A percentile compares a stretch with the other conserved stretches of the same genome.
Conservation (phyloP, 2,113 vertebrate species). For the Hemicordylus capensis region DNA sequence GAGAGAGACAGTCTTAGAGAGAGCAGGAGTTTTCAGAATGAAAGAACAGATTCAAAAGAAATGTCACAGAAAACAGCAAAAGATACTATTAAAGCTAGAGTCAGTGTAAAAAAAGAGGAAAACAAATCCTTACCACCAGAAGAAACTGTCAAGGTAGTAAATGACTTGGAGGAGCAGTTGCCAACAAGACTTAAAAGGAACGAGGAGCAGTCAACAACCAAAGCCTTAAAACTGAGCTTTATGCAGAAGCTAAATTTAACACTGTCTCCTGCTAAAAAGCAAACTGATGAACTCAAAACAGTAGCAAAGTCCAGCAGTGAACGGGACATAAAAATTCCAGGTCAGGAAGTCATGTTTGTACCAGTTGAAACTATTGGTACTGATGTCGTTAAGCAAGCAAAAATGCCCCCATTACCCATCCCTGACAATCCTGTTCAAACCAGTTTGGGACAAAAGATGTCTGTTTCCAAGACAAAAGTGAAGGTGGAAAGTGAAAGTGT, state of each 20-base stretch:
- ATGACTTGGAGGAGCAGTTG: slow-evolving; percentile 37
- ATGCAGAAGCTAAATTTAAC: slow-evolving; percentile 98
- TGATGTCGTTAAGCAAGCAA: slow-evolving; percentile 31
- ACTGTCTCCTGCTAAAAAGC: slow-evolving; percentile 92
- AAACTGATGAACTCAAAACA: slow-evolving; percentile 42
- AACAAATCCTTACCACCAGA: slow-evolving; percentile 32
- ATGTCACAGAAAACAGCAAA: slow-evolving; percentile 57
- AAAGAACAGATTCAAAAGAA: slow-evolving; percentile 63
- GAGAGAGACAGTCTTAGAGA: slow-evolving; percentile 72
- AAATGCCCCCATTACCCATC: slow-evolving; percentile 9
- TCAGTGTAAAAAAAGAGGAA: slow-evolving; percentile 57
- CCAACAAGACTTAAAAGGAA: slow-evolving; percentile 48
- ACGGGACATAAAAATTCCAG: slow-evolving; percentile 25
- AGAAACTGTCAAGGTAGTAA: slow-evolving; percentile 34
- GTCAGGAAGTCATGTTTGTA: slow-evolving; percentile 45
- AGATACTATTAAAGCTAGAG: slow-evolving; percentile 57
- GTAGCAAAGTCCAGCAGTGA: slow-evolving; percentile 30
- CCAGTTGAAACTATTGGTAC: slow-evolving; percentile 24
- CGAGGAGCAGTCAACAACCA: slow-evolving; percentile 61
- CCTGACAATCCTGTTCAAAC: slow-evolving; percentile 32
- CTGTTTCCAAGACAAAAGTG: slow-evolving; percentile 32
- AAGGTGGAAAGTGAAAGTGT: slow-evolving; percentile 39
- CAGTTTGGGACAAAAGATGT: not conserved
- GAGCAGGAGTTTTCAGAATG: slow-evolving; percentile 64
- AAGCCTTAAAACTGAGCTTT: slow-evolving; percentile 89